Conservation (phyloP, 2,113 vertebrate species). For the Riparia riparia region DNA sequence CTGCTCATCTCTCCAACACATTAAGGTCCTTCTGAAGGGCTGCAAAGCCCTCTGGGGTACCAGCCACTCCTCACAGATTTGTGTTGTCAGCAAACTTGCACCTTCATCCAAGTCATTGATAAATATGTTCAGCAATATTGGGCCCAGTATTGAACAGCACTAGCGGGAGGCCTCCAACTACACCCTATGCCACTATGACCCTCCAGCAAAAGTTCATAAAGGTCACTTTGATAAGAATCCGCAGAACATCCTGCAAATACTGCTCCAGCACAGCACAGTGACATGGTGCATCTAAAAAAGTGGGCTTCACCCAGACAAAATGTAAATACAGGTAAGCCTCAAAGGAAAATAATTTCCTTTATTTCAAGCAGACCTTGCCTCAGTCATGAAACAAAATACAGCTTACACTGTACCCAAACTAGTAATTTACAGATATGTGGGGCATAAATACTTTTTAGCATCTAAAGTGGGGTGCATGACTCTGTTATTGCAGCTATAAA, state of each 20-base stretch:
- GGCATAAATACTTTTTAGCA: background rate
- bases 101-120: background rate
- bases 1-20: background rate
- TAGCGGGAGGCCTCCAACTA: background rate
- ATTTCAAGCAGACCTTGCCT: background rate
- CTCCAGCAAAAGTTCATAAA: background rate
- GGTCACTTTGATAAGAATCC: background rate
- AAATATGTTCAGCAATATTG: background rate
- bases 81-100: background rate
- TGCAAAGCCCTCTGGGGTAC: background rate
- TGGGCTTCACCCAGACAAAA: background rate
- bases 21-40: fast-evolving
- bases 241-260: background rate
- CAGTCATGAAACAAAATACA: background rate
- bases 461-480: background rate
- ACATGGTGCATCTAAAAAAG: background rate
- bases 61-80: background rate
- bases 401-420: background rate
- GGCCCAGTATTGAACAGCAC: background rate
- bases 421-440: background rate
- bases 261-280: background rate
- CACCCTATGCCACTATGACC: background rate
- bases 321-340: background rate
- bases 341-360: background rate
- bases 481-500: background rate